Conservation (phyloP, 2,797 vertebrate species). For the Macropus fuliginosus region DNA sequence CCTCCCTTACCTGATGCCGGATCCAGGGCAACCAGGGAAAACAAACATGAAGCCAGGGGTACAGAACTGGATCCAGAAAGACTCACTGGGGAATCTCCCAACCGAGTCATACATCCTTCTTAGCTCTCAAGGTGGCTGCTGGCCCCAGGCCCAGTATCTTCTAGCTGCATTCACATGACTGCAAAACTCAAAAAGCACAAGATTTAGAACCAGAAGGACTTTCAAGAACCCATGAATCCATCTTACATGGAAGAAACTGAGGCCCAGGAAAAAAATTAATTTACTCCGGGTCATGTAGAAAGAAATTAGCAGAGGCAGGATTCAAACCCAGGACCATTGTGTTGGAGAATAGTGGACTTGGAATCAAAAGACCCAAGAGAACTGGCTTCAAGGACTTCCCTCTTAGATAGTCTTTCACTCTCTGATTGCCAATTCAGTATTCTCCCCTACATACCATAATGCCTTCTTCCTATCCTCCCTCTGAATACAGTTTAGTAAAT, state of each 20-base stretch:
- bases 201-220: not conserved
- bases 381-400: not conserved
- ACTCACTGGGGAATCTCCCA: constrained; percentile 4
- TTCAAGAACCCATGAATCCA: not conserved
- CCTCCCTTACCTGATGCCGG: not conserved
- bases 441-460: not conserved
- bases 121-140: not conserved
- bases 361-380: not conserved
- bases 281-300: not conserved
- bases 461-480: not conserved
- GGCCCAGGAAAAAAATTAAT: not conserved
- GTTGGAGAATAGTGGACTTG: not conserved
- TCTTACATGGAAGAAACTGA: not conserved
- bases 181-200: not conserved
- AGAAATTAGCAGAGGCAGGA: not conserved
- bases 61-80: not conserved
- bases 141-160: not conserved
- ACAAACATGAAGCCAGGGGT: constrained; percentile 39
- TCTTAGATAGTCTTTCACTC: not conserved
- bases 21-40: constrained; percentile 62
- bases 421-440: not conserved
- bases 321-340: not conserved
- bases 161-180: not conserved
- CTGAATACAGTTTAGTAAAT: not conserved
- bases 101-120: not conserved